Evolutionary conservation across 2,113 vertebrate genomes (phyloP), one percentile per base, ranked within the genome.

Genomic region (human (Homo sapiens)): DNA sequence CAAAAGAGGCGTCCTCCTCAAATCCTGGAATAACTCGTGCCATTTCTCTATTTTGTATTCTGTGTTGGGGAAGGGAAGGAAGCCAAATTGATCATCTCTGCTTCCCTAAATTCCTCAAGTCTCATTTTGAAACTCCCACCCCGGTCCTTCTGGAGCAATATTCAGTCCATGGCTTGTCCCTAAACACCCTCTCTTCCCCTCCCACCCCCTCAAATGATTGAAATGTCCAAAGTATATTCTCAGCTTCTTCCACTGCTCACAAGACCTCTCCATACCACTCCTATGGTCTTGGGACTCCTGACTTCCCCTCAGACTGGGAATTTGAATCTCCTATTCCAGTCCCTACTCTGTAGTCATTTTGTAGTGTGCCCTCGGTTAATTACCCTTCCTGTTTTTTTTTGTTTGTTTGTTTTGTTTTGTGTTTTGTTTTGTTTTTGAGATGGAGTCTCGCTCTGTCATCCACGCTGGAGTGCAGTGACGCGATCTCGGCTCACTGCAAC

Each of bases 31-130:
- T 94, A 88, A 95, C 40, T 78, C 78, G 61, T 40, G 3, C n/a
- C 35, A 5, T 92, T 94, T 97, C 68, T 85, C 82, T 80, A 16
- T 70, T 92, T 92, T 97, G 70, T 16, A 43, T 59, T 95, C 68
- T 87, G 6, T 86, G 61, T 79, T 80, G 32, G 68, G n/a, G 66
- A 93, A 72, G 66, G 43, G n/a, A 90, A 64, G 35, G 89, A 55
- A 96, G 68, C 59, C 43, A 97, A n/a, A 45, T 20, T 82, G 72
- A 35, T 92, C n/a, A 40, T 75, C n/a, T 76, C 75, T 8, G n/a
- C 61, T 81, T 64, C 40, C 64, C 57, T 52, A 64, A 87, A 64
- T 8, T 35, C 40, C 45, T 91, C 68, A 70, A 38, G 43, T 86
- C 40, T 89, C 78, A 23, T 66, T 78, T 73, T 43, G 14, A 22